Base-by-base conservation (phyloP, 2,797 vertebrate genomes). In the Novumbra hubbsi region DNA sequence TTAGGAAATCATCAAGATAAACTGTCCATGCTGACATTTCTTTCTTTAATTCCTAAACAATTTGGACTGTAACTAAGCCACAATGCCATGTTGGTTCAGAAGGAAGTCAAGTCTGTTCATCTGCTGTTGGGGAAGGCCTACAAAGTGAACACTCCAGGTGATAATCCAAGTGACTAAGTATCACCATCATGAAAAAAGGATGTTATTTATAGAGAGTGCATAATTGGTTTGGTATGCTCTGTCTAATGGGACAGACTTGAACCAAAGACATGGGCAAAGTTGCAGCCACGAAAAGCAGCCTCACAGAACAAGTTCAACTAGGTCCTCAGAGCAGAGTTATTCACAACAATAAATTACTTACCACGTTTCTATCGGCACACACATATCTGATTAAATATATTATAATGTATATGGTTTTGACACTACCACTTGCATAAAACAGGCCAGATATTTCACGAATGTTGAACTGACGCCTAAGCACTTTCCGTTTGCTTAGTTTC, bases 251-350 rank as follows among this genome's bases (percentile, higher is more conserved):
- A 87, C 84, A 87, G 71, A 80, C 86, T 82, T 82, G 88, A 78
- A 89, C 82, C 76, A 82, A 77, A 87, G 77, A 84, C 76, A 81
- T 82, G 81, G 72, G 34, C 71, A 55, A 86, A 83, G 71, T 78
- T 72, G 83, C 71, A 81, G 83, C 38, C 80, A 79, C 62, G 34
- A 78, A 71, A 17, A 77, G 52, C 90, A 90, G 86, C 86, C 84
- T 90, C 87, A 90, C 88, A 89, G 86, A 90, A 89, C 72, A 19
- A 66, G 49, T 38, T 71, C n/a, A 71, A 27, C 45, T 7, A 64
- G 21, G 71, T 65, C 28, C 28, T 32, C 62, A 17, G 62, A 32
- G 62, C 5, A 32, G 63, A 65, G 5, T 16, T 65, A 30, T 34
- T 65, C 30, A 32, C 21, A 24, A 60, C 4, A n/a, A 65, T 16